Conservation (phyloP, 2,888 invertebrate species). For the Coenonympha arcania region DNA sequence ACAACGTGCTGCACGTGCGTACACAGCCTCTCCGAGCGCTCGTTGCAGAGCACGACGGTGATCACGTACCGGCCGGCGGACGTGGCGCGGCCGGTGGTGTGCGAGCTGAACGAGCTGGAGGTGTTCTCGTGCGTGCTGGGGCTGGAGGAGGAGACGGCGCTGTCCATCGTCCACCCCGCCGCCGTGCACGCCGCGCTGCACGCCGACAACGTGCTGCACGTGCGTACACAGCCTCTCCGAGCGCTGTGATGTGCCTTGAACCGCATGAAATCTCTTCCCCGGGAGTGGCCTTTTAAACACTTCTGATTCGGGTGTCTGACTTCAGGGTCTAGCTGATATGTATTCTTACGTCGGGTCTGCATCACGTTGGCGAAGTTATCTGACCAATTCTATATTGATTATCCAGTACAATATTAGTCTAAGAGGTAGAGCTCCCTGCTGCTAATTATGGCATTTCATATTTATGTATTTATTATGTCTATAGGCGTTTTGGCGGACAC, state of each 20-base stretch:
- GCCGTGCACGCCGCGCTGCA: conserved; percentile 84
- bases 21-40: not conserved
- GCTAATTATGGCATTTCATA: no score
- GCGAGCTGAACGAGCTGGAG: conserved; percentile 91
- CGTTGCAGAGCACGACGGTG: conserved; percentile 86
- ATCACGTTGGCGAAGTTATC: no score
- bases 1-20: conserved; percentile 65
- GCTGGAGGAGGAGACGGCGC: conserved; percentile 92
- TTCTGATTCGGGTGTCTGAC: no score
- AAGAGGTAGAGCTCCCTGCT: no score
- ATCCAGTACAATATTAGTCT: no score
- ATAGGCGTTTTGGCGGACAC: no score
- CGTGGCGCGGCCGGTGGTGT: conserved; percentile 83
- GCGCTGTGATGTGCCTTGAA: no score
- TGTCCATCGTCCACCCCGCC: conserved; percentile 95
- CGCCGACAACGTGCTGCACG: conserved; percentile 64
- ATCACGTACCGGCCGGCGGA: conserved; percentile 83
- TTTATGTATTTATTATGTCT: no score
- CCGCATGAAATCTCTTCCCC: no score
- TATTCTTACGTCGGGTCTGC: not conserved
- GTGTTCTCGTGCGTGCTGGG: conserved; percentile 94
- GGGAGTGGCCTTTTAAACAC: no score
- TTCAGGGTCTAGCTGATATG: no score
- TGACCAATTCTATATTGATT: no score
- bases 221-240: conserved; percentile 29